Conservation (phyloP, 2,888 invertebrate genomes). For the Willowsia nigromaculata region DNA sequence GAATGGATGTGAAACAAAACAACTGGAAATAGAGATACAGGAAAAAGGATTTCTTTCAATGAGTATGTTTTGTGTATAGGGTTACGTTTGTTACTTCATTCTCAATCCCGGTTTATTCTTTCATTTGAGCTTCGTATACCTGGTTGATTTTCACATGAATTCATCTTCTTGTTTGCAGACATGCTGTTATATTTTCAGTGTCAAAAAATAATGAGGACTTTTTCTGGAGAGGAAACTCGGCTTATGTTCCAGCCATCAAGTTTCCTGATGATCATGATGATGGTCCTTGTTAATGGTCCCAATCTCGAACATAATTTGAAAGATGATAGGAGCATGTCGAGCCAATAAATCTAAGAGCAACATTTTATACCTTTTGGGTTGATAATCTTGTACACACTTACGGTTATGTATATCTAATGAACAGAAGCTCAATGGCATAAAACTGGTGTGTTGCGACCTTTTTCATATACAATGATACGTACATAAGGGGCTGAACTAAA, state of each 20-base stretch:
- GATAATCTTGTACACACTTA: background rate
- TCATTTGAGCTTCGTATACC: background rate
- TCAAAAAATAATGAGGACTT: conserved; percentile 58
- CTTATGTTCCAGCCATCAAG: background rate
- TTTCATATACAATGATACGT: background rate
- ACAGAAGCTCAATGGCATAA: conserved; percentile 28
- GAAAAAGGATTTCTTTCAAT: background rate
- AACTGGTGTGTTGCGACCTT: background rate
- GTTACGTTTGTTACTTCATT: background rate
- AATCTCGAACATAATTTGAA: conserved; percentile 68
- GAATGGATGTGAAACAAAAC: background rate
- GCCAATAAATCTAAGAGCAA: conserved; percentile 51
- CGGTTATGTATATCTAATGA: conserved; percentile 8
- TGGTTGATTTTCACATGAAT: background rate
- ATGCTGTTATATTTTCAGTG: too few species aligned
- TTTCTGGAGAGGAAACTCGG: conserved; percentile 34
- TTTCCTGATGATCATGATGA: conserved; percentile 2
- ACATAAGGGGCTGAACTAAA: background rate
- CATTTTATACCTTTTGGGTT: background rate
- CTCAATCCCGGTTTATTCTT: background rate
- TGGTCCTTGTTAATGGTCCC: conserved; percentile 44
- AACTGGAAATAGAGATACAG: background rate
- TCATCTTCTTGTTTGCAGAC: too few species aligned
- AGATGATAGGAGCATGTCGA: conserved; percentile 67
- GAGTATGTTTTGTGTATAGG: background rate